Evolutionary conservation across 2,797 vertebrate species (phyloP), one percentile per base, ranked within the genome.

Genomic region (Sparus aurata): DNA sequence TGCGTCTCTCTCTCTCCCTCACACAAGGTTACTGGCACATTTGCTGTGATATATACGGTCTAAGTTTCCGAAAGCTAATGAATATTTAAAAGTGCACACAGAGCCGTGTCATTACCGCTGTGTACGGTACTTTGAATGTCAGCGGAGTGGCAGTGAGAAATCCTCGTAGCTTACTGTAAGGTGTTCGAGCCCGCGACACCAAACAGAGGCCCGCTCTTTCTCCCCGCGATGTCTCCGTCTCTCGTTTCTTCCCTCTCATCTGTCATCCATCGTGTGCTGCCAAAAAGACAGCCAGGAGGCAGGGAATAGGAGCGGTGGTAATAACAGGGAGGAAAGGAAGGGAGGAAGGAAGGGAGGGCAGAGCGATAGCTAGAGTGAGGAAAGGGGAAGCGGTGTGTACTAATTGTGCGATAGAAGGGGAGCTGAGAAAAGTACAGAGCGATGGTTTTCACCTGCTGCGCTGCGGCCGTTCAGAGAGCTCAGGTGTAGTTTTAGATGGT

Each of bases 261-360:
- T 83, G 88, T 87, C 85, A 86, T 87, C 72, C 74, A 80, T 86
- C 64, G 73, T 68, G 59, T 49, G 69, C 85, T 85, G 87, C 84
- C 83, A 91, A 67, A 7, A 86, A 84, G 81, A 93, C 79, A 89
- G 84, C 84, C 81, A 85, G 83, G 74, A 91, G 89, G 87, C 88
- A 82, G 82, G 73, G 75, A 79, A 80, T 41, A 63, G 85, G 75
- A 82, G 85, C 3, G 23, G 12, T 63, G 65, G 64, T 91, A 90
- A 91, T 90, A 91, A 87, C 83, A 85, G 79, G 71, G 83, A 85
- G 65, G 73, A 34, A 73, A 72, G 55, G 67, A 55, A 73, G 65
- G 65, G 57, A 23, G 45, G 83, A 77, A 43, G 72, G 70, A 64
- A 15, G 72, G 69, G 62, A 12, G 23, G 55, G 49, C 23, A 64